Evolutionary conservation across 1,140 invertebrate genomes (phyloP).

Genomic region (Drosophila navojoa): DNA sequence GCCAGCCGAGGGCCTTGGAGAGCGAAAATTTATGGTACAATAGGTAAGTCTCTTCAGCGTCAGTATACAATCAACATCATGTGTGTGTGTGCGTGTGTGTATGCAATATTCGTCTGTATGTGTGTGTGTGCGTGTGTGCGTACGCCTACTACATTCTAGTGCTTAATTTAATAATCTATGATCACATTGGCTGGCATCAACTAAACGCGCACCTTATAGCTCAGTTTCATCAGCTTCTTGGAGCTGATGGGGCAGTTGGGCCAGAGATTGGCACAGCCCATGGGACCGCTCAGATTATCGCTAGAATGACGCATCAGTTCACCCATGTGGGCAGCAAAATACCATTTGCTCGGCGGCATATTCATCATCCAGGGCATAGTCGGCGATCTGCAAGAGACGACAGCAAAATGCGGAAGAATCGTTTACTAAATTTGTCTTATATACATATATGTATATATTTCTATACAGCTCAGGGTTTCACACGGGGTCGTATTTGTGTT

Average conservation of each 20-base stretch:
- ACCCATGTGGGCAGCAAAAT: constrained; percentile 93
- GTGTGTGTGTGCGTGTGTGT: background rate
- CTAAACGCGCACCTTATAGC: constrained; percentile 78
- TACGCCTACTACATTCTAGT: constrained; percentile 27
- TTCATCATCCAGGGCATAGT: constrained; percentile 83
- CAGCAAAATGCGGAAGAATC: constrained; percentile 39
- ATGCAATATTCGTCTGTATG: background rate
- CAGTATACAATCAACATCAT: background rate
- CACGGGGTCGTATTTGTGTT: background rate
- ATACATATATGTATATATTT: background rate
- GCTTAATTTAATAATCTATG: constrained; percentile 38
- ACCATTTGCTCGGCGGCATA: constrained; percentile 88
- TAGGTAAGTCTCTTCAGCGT: constrained; percentile 29
- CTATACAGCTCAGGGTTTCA: constrained; percentile 3
- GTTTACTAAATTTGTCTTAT: constrained; percentile 14
- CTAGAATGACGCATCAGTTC: constrained; percentile 86
- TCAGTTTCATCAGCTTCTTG: constrained; percentile 82
- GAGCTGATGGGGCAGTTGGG: constrained; percentile 83
- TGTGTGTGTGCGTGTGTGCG: constrained; percentile 8
- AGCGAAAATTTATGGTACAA: constrained; percentile 59
- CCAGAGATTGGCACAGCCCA: constrained; percentile 83
- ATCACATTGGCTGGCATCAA: constrained; percentile 30
- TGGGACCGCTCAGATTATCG: constrained; percentile 78
- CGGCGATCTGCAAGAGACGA: constrained; percentile 54
- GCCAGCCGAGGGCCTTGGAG: constrained; percentile 8